Conservation (phyloP, 2,797 vertebrate genomes). For the Pseudotriccus pelzelni region DNA sequence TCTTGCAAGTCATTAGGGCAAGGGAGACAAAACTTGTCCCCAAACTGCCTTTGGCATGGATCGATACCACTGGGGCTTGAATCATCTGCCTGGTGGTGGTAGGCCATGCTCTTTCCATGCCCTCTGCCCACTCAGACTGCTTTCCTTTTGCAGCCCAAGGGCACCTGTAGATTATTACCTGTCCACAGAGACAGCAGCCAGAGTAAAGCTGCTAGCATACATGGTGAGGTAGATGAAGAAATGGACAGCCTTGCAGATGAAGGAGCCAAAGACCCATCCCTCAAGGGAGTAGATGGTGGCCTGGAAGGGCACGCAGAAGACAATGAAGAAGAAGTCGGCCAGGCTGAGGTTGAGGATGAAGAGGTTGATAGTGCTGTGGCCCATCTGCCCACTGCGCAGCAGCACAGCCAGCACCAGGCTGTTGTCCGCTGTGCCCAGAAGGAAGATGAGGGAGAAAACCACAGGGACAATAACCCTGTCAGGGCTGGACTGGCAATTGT, state of each 20-base stretch:
- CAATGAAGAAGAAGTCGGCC: conserved; percentile 92
- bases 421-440: conserved; percentile 87
- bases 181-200: conserved; percentile 88
- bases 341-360: conserved; percentile 92
- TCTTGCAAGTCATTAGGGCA: background rate
- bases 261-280: conserved; percentile 90
- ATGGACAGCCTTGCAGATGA: conserved; percentile 90
- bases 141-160: background rate
- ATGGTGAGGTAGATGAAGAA: conserved; percentile 93
- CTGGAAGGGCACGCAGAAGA: conserved; percentile 92
- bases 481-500: conserved; percentile 83
- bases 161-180: conserved; percentile 68
- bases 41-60: background rate
- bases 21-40: background rate
- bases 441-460: conserved; percentile 89
- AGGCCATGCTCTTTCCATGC: background rate
- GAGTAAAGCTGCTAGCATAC: conserved; percentile 92
- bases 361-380: conserved; percentile 88
- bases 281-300: conserved; percentile 91
- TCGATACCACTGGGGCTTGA: background rate
- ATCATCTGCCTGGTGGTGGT: background rate
- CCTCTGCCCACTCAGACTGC: background rate
- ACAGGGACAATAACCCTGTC: conserved; percentile 86
- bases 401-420: conserved; percentile 88
- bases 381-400: conserved; percentile 83